A percentile compares a stretch with the other conserved stretches of the same genome.
These are phyloP conservation scores for Petrolisthes cinctipes DNA, from an alignment of 2,888 invertebrate species.

Conservation along the genomic window DNA sequence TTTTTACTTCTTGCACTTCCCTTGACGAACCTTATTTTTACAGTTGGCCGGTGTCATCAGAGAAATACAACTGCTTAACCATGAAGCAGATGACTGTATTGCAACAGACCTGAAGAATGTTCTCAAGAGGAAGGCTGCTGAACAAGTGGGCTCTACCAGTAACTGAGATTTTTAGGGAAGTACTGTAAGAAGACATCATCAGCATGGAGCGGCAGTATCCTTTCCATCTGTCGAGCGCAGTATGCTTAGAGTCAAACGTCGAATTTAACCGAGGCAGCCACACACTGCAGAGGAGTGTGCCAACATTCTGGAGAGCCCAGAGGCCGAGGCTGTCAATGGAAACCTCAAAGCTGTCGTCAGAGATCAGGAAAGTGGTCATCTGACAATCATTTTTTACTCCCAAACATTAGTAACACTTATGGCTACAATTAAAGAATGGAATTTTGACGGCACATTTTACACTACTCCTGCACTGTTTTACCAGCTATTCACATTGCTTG, in stretches of 20 bases:
- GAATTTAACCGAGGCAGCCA: slow-evolving; percentile 25
- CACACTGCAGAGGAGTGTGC: slow-evolving; percentile 29
- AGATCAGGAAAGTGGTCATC: slow-evolving; percentile 22
- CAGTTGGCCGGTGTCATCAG: too few relatives aligned
- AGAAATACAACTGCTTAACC: too few relatives aligned
- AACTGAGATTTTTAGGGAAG: slow-evolving; percentile 17
- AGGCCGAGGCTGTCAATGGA: slow-evolving; percentile 14
- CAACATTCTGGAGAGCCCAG: slow-evolving; percentile 33
- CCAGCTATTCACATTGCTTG: too few relatives aligned
- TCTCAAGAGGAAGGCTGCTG: neutral
- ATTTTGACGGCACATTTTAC: slow-evolving; percentile 29
- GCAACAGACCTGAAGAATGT: slow-evolving; percentile 24
- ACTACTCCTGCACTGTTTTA: slow-evolving; percentile 19
- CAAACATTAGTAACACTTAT: slow-evolving; percentile 22
- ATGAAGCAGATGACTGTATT: neutral
- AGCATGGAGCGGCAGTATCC: slow-evolving; percentile 19
- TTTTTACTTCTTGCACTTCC: neutral
- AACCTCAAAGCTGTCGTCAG: slow-evolving; percentile 27
- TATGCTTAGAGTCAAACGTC: slow-evolving; percentile 12
- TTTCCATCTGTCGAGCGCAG: slow-evolving; percentile 18
- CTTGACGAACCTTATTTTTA: neutral
- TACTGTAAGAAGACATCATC: slow-evolving; percentile 36
- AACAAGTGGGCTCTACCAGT: slow-evolving; percentile 18
- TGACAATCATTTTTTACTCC: slow-evolving; percentile 24
- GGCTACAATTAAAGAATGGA: slow-evolving; percentile 29